These are phyloP conservation scores for Philotrypesis tridentata DNA, from an alignment of 1,140 invertebrate genomes.

Conservation along the genomic window DNA sequence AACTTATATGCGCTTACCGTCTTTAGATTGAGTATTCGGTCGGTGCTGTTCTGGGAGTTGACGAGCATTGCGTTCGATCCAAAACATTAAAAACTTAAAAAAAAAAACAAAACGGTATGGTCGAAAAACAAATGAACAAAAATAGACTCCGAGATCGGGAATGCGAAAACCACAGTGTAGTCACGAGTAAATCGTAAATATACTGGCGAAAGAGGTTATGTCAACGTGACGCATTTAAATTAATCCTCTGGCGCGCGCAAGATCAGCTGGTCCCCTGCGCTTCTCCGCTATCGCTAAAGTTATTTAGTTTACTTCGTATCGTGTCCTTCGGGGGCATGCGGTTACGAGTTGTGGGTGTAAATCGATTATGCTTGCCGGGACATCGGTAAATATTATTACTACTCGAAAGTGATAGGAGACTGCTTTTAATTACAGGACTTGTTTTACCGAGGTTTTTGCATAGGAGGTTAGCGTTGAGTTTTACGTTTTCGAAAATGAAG, in stretches of 20 bases:
- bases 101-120: background rate
- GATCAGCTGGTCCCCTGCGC: background rate
- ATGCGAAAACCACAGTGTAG: background rate
- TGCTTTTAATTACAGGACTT: too few species aligned
- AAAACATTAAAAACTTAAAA: conserved; percentile 32
- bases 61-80: conserved; percentile 30
- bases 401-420: too few species aligned
- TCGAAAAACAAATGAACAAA: conserved; percentile 13
- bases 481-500: too few species aligned
- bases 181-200: background rate
- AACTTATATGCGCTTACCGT: conserved; percentile 32
- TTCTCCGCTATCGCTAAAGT: too few species aligned
- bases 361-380: too few species aligned
- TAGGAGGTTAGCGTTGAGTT: too few species aligned
- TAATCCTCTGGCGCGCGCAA: conserved; percentile 40
- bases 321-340: too few species aligned
- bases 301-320: too few species aligned
- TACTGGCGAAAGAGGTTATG: conserved; percentile 35
- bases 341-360: too few species aligned
- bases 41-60: conserved; percentile 37
- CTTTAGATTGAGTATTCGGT: conserved; percentile 38
- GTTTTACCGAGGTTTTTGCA: too few species aligned
- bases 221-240: conserved; percentile 41
- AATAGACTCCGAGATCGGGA: background rate
- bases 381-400: too few species aligned